Conservation (phyloP, 64 coral and sea anemone species). For the Pachyseris speciosa region DNA sequence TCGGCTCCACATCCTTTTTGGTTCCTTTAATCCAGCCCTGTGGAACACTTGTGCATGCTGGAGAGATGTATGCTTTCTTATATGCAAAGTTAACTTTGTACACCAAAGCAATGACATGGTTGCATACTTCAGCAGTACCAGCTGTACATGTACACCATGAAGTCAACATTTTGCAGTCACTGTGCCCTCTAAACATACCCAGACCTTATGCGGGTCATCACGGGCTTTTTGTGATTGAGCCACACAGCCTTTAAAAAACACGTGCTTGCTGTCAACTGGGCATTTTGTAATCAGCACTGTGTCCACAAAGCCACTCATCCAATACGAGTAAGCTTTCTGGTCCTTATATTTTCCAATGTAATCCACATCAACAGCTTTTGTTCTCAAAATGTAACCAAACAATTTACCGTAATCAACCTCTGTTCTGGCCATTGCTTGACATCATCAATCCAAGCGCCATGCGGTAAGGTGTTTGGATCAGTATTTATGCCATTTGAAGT, state of each 20-base stretch:
- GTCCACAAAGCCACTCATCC: constrained; percentile 77
- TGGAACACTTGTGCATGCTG: constrained; percentile 59
- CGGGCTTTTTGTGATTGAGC: constrained; percentile 25
- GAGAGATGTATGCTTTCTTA: constrained; percentile 64
- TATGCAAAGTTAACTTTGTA: constrained; percentile 82
- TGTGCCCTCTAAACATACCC: constrained; percentile 29
- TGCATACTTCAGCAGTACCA: constrained; percentile 54
- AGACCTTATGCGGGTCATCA: constrained; percentile 43
- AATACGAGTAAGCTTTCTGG: constrained; percentile 52
- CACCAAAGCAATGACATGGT: constrained; percentile 75
- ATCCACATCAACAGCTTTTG: constrained; percentile 26
- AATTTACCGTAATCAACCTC: constrained; percentile 55
- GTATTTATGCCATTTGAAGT: not conserved
- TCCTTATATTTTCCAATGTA: constrained; percentile 57
- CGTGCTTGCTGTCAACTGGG: not conserved
- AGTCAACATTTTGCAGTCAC: constrained; percentile 47
- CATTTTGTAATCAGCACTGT: constrained; percentile 36
- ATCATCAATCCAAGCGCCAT: constrained; percentile 50
- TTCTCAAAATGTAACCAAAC: constrained; percentile 50
- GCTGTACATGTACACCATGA: constrained; percentile 80
- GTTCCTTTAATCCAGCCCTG: constrained; percentile 32
- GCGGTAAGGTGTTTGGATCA: constrained; percentile 20
- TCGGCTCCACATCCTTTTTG: not conserved
- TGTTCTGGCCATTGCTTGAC: constrained; percentile 61
- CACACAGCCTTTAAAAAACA: constrained; percentile 43